A percentile compares a stretch with the other conserved stretches of the same genome.
Evolutionary conservation across 1,140 invertebrate genomes (phyloP).

Genomic region (Drosophila dunni): DNA sequence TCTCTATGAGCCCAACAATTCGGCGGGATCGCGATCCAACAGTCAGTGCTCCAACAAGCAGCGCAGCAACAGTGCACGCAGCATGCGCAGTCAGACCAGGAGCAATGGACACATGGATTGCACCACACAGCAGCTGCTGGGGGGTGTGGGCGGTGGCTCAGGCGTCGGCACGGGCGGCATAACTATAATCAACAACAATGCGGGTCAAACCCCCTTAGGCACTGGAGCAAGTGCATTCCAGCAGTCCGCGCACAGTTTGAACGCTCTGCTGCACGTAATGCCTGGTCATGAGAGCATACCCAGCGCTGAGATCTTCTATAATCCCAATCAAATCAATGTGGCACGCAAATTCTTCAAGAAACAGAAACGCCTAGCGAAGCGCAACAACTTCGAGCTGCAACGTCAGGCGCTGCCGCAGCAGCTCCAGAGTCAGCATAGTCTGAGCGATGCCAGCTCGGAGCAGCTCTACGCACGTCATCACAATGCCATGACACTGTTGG

Average conservation of each 20-base stretch:
- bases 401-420: slow-evolving; percentile 86
- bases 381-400: slow-evolving; percentile 90
- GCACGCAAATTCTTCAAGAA: slow-evolving; percentile 96
- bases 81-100: slow-evolving; percentile 73
- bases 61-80: slow-evolving; percentile 59
- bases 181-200: slow-evolving; percentile 64
- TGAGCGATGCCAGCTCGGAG: slow-evolving; percentile 86
- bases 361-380: slow-evolving; percentile 90
- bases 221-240: slow-evolving; percentile 63
- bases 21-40: slow-evolving; percentile 86
- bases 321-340: slow-evolving; percentile 96
- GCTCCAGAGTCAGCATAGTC: slow-evolving; percentile 76
- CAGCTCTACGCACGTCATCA: slow-evolving; percentile 84
- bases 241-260: slow-evolving; percentile 87
- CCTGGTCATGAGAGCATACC: slow-evolving; percentile 71
- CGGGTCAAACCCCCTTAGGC: slow-evolving; percentile 31
- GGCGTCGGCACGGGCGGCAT: slow-evolving; percentile 26
- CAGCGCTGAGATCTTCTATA: slow-evolving; percentile 93
- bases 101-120: slow-evolving; percentile 59
- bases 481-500: slow-evolving; percentile 88
- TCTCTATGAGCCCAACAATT: slow-evolving; percentile 84
- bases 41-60: slow-evolving; percentile 86
- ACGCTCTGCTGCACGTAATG: slow-evolving; percentile 77
- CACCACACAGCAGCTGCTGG: slow-evolving; percentile 63
- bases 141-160: slow-evolving; percentile 20